Evolutionary conservation across 2,888 invertebrate genomes (phyloP).

Genomic region (Acanthosepion esculentum): DNA sequence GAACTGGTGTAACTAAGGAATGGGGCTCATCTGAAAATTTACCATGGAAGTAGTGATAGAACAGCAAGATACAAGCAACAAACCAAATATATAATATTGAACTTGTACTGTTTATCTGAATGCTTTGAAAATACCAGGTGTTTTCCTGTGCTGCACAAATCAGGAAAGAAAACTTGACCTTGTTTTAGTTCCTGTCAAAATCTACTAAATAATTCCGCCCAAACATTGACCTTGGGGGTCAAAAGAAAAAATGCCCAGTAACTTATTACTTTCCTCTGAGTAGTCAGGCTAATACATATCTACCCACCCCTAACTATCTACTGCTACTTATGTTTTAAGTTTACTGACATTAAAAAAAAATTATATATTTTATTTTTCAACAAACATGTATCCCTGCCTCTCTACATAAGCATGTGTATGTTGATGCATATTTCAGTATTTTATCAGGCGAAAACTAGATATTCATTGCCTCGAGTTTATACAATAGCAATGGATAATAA

Average conservation of each 20-base stretch:
- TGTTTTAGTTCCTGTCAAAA: neutral
- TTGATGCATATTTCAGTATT: neutral
- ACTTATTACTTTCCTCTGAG: constrained; percentile 21
- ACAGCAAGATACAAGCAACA: no score
- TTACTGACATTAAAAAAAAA: neutral
- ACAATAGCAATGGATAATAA: no score
- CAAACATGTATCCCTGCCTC: no score
- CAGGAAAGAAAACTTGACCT: constrained; percentile 33
- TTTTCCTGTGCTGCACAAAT: constrained; percentile 33
- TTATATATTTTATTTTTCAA: neutral
- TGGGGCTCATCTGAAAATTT: no score
- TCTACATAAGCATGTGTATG: neutral
- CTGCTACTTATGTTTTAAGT: neutral
- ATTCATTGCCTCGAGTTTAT: no score
- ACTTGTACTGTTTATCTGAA: neutral
- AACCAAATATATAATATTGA: neutral
- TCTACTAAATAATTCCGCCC: constrained; percentile 20
- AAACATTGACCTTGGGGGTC: neutral
- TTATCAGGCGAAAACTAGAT: no score
- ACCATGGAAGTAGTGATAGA: no score
- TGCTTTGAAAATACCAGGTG: neutral
- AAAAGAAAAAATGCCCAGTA: neutral
- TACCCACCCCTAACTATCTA: neutral
- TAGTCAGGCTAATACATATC: neutral
- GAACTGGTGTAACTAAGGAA: no score